Conservation (phyloP, 1,140 invertebrate species). For the Gryon sp. region DNA sequence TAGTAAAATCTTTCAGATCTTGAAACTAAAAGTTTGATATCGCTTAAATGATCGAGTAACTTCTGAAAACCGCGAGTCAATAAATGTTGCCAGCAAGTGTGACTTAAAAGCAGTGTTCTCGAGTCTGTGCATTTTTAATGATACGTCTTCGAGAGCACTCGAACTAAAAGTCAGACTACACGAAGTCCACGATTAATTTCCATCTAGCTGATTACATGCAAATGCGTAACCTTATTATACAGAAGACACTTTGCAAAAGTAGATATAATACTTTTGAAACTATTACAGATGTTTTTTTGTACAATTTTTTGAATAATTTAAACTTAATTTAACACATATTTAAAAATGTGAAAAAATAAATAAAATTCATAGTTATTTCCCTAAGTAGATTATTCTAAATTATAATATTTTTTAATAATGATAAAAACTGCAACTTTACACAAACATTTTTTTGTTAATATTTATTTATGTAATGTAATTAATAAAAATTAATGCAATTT, state of each 20-base stretch:
- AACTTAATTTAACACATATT: no score
- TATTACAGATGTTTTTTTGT: slow-evolving; percentile 34
- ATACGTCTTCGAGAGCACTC: slow-evolving; percentile 52
- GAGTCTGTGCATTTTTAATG: slow-evolving; percentile 33
- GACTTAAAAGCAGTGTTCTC: slow-evolving; percentile 42
- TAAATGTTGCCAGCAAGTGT: slow-evolving; percentile 45
- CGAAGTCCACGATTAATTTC: slow-evolving; percentile 25
- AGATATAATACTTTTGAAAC: slow-evolving; percentile 27
- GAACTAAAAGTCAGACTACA: slow-evolving; percentile 37
- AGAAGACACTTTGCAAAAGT: slow-evolving; percentile 34
- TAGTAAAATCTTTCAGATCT: no score
- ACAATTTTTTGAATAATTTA: no score
- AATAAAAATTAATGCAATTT: no score
- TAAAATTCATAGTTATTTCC: no score
- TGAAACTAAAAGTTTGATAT: slow-evolving; percentile 4
- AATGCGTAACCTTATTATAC: slow-evolving; percentile 53
- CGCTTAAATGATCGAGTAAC: slow-evolving; percentile 35
- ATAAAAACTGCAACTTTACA: no score
- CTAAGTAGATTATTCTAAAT: no score
- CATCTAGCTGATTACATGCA: slow-evolving; percentile 40
- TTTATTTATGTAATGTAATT: no score
- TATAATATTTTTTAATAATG: no score
- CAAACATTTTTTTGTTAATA: no score
- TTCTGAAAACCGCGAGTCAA: not conserved
- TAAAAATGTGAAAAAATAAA: slow-evolving; percentile 13